phyloP scores from a whole-genome alignment of 2,888 invertebrate species.

The Drosophila merina region DNA sequence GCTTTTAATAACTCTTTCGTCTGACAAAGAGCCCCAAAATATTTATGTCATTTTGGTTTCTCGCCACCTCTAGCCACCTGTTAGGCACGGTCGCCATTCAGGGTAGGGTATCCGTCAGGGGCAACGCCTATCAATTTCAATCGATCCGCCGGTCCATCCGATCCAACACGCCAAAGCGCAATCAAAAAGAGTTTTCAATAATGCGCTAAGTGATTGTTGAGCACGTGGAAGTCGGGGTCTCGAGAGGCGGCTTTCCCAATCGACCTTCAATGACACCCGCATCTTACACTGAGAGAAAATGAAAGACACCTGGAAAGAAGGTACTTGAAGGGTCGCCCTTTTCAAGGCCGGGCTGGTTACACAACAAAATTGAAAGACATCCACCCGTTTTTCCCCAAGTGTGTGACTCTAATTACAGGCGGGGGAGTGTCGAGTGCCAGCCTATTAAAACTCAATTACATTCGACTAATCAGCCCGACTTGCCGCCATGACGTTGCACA shows the following conservation, averaged over 20 bases:
- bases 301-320: not conserved
- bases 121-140: slow-evolving; percentile 74
- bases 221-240: slow-evolving; percentile 43
- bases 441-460: slow-evolving; percentile 78
- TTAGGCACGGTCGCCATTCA: too few species aligned
- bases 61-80: not conserved
- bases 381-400: slow-evolving; percentile 2
- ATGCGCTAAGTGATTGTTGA: slow-evolving; percentile 80
- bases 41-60: not conserved
- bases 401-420: not conserved
- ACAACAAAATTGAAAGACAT: not conserved
- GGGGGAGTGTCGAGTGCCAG: slow-evolving; percentile 18
- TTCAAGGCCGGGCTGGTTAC: not conserved
- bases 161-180: slow-evolving; percentile 75
- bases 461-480: slow-evolving; percentile 70
- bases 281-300: slow-evolving; percentile 20
- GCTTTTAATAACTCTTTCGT: too few species aligned
- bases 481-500: slow-evolving; percentile 62
- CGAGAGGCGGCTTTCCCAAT: slow-evolving; percentile 64
- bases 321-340: not conserved
- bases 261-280: slow-evolving; percentile 65
- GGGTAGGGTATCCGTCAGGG: slow-evolving; percentile 8
- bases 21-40: not conserved
- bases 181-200: slow-evolving; percentile 80
- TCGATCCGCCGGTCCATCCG: slow-evolving; percentile 21